phyloP scores from a whole-genome alignment of 2,113 vertebrate species.

The Carassius auratus region DNA sequence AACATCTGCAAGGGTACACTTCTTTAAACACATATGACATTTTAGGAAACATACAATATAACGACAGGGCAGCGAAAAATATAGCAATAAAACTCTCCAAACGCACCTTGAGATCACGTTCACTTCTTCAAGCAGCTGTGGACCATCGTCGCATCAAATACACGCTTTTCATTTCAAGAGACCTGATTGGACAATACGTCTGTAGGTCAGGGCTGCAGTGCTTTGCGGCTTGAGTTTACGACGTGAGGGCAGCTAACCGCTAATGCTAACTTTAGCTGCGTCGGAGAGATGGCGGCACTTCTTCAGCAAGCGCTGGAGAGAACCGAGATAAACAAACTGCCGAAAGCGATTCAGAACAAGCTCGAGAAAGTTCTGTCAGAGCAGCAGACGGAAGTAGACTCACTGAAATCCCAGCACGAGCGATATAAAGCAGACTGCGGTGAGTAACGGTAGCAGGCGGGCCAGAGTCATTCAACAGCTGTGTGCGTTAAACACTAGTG shows the following conservation, averaged over 20 bases:
- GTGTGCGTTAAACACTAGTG: background rate
- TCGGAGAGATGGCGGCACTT: constrained; percentile 84
- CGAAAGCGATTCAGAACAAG: constrained; percentile 86
- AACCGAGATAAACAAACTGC: constrained; percentile 86
- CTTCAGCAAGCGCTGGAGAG: constrained; percentile 88
- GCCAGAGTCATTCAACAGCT: constrained; percentile 1
- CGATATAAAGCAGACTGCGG: constrained; percentile 90
- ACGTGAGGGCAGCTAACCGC: background rate
- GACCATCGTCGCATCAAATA: constrained; percentile 24
- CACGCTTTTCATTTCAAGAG: background rate
- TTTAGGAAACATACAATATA: background rate
- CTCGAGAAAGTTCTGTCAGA: constrained; percentile 89
- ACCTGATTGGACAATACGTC: background rate
- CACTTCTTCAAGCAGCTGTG: constrained; percentile 9
- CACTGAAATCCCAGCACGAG: constrained; percentile 83
- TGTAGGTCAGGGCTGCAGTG: background rate
- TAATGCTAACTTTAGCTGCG: constrained; percentile 17
- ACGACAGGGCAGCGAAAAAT: background rate
- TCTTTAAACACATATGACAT: background rate
- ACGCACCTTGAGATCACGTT: constrained; percentile 14
- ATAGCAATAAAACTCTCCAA: no score
- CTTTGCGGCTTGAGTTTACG: constrained; percentile 8
- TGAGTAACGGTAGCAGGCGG: constrained; percentile 57
- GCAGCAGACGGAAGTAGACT: constrained; percentile 87
- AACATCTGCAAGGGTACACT: background rate